Evolutionary conservation across 2,113 vertebrate species (phyloP), one percentile per base, ranked within the genome.

Genomic region (Microtus pennsylvanicus): DNA sequence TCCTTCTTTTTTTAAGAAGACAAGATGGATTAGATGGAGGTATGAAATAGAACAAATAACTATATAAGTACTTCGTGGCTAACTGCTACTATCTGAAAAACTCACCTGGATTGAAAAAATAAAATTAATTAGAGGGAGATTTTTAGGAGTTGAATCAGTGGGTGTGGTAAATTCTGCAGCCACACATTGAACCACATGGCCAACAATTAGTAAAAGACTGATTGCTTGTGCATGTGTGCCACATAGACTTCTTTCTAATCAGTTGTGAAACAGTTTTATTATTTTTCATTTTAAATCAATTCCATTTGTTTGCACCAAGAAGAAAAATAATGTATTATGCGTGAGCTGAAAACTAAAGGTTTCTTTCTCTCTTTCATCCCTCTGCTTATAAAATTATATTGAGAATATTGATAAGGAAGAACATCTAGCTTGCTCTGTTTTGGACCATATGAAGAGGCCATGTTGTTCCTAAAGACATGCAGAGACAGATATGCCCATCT

Each of bases 241-340:
- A 97, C 98, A 89, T 30, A 88, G 87, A 58, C 70, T 97, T 96
- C 45, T 61, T 96, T 92, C 87, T 42, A 93, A 91, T 70, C 63
- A 97, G 65, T 52, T 98, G 90, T 0, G 94, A 97, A 96, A 77
- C 8, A 89, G 80, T 91, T 96, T 82, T 35, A 86, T 81, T 93
- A 70, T 93, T 98, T 98, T 52, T 82, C 38, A 82, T 97, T 97
- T 55, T 93, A 67, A 89, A 93, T 95, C 89, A 69, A 94, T 96
- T 97, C 92, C 88, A n/a, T 93, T 96, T 50, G 76, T 82, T 55
- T 94, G 1, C 42, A 55, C 42, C 90, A 61, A 58, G n/a, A 75
- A 14, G 35, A 19, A 22, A 92, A 85, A 96, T 88, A 89, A 76
- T 86, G 82, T 87, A 80, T 94, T 96, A 17, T 78, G 10, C 87